These are phyloP conservation scores for Hirundichthys speculiger DNA, from an alignment of 2,113 vertebrate genomes.

Conservation along the genomic window DNA sequence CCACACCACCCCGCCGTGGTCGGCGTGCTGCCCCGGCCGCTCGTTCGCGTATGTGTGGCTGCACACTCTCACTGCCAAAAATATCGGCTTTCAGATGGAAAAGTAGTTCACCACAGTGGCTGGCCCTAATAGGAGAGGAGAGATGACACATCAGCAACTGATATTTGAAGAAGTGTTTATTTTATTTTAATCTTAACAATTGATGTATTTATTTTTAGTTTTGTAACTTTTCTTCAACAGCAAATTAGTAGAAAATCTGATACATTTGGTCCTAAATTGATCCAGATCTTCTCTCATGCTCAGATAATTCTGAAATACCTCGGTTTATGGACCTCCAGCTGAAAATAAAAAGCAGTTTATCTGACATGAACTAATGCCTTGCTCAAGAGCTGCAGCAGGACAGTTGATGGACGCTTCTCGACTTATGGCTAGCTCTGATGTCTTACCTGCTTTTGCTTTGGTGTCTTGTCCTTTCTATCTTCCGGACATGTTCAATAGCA, in stretches of 20 bases:
- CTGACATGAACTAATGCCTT: too few relatives aligned
- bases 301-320: neutral
- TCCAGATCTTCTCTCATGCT: too few relatives aligned
- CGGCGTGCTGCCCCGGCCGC: constrained; percentile 21
- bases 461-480: neutral
- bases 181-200: neutral
- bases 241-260: too few relatives aligned
- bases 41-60: neutral
- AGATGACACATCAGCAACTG: constrained; percentile 39
- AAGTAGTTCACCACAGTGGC: constrained; percentile 51
- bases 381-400: neutral
- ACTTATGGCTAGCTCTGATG: neutral
- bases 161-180: constrained; percentile 56
- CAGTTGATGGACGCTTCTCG: neutral
- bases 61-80: constrained; percentile 24
- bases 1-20: constrained; percentile 24
- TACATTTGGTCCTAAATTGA: too few relatives aligned
- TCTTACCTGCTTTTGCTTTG: neutral
- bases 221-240: too few relatives aligned
- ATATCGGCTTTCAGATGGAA: constrained; percentile 49
- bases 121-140: constrained; percentile 40
- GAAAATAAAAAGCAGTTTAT: too few relatives aligned
- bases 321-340: neutral
- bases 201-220: too few relatives aligned
- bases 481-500: neutral